phyloP scores from a whole-genome alignment of 2,113 vertebrate genomes.

The Anhinga rufa region DNA sequence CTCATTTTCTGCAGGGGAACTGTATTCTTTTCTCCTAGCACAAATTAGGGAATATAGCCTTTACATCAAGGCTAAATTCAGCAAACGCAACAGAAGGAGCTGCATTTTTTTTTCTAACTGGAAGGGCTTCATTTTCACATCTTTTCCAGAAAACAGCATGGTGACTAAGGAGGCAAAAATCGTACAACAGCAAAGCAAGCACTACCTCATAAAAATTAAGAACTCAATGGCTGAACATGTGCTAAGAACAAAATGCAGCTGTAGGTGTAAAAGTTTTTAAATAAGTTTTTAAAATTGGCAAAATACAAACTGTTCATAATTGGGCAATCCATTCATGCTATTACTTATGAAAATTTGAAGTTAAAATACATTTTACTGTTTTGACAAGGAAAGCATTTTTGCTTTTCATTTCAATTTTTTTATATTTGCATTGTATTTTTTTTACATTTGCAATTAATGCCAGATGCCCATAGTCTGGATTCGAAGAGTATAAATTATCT shows the following conservation, averaged over 20 bases:
- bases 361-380: neutral
- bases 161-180: neutral
- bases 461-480: neutral
- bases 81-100: neutral
- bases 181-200: neutral
- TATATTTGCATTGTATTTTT: neutral
- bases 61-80: neutral
- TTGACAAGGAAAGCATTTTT: neutral
- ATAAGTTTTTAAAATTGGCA: neutral
- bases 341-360: neutral
- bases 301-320: neutral
- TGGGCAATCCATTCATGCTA: neutral
- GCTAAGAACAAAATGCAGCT: neutral
- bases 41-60: neutral
- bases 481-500: neutral
- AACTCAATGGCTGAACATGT: neutral
- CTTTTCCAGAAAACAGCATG: neutral
- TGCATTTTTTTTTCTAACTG: neutral
- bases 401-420: neutral
- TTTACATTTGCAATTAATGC: neutral
- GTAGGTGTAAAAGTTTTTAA: neutral
- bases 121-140: neutral
- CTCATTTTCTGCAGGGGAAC: neutral
- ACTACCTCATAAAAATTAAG: neutral
- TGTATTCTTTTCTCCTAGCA: neutral